A percentile compares a stretch with the other conserved stretches of the same genome.
Conservation (phyloP, 2,888 invertebrate genomes). For the Cheilosia soror region DNA sequence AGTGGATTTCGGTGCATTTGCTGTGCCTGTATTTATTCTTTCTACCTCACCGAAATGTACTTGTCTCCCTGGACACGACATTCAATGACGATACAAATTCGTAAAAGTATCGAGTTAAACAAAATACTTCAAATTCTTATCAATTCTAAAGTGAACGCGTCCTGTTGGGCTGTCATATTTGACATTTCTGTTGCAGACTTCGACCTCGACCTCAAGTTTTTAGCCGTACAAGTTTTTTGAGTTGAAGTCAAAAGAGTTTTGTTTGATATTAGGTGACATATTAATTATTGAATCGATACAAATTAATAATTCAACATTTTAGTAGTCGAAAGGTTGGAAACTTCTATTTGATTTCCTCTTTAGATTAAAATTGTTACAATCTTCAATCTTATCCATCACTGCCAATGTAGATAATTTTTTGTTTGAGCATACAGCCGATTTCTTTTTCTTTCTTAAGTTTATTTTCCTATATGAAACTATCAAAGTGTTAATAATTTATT, state of each 20-base stretch:
- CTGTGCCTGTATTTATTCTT: too few species aligned
- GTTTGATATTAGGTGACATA: slow-evolving; percentile 46
- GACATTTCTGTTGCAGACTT: not conserved
- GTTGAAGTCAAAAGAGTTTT: not conserved
- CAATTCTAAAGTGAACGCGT: too few species aligned
- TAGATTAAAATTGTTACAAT: not conserved
- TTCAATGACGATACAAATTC: too few species aligned
- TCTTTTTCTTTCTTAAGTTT: not conserved
- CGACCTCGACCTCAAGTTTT: not conserved
- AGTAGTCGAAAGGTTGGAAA: slow-evolving; percentile 29
- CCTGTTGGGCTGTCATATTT: not conserved
- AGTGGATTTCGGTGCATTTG: too few species aligned
- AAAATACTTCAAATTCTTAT: too few species aligned
- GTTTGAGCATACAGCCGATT: not conserved
- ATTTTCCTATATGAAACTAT: not conserved
- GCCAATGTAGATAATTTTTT: not conserved
- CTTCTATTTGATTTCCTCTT: not conserved
- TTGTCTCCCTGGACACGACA: too few species aligned
- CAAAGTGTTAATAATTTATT: slow-evolving; percentile 30
- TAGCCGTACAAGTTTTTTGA: not conserved
- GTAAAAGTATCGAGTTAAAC: too few species aligned
- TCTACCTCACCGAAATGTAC: too few species aligned
- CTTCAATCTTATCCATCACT: slow-evolving; percentile 6
- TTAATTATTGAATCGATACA: slow-evolving; percentile 54
- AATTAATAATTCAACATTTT: slow-evolving; percentile 60